These are phyloP conservation scores for Lysandra coridon DNA, from an alignment of 2,888 invertebrate species.

Conservation along the genomic window DNA sequence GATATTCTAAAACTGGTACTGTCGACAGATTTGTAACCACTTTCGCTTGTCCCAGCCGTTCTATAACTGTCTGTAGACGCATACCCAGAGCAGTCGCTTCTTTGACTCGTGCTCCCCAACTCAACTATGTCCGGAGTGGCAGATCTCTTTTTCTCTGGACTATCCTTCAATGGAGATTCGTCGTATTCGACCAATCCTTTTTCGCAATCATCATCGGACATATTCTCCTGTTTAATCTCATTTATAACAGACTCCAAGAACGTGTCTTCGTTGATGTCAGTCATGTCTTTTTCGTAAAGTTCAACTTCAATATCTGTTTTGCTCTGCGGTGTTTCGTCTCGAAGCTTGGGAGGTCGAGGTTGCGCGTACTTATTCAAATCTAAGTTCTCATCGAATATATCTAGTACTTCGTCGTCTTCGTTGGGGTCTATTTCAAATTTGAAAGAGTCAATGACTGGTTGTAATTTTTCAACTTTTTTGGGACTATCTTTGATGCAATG, in stretches of 20 bases:
- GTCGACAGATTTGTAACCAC: slow-evolving; percentile 50
- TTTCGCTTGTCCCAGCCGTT: slow-evolving; percentile 54
- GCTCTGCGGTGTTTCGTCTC: slow-evolving; percentile 52
- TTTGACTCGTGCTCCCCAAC: slow-evolving; percentile 46
- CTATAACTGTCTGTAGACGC: slow-evolving; percentile 56
- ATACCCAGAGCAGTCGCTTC: slow-evolving; percentile 56
- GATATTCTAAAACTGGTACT: slow-evolving; percentile 49
- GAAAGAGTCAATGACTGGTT: slow-evolving; percentile 69
- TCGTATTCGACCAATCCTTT: slow-evolving; percentile 73
- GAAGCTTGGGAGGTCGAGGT: slow-evolving; percentile 47
- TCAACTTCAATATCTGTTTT: slow-evolving; percentile 53
- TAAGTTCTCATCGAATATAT: slow-evolving; percentile 59
- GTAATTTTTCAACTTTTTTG: slow-evolving; percentile 55
- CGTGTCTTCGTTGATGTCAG: slow-evolving; percentile 61
- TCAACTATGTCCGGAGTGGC: slow-evolving; percentile 67
- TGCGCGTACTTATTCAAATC: slow-evolving; percentile 52
- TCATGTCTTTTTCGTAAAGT: slow-evolving; percentile 49
- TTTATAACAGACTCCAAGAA: slow-evolving; percentile 73
- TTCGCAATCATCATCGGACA: slow-evolving; percentile 62
- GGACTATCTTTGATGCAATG: slow-evolving; percentile 40
- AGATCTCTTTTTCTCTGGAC: slow-evolving; percentile 46
- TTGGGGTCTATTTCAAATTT: slow-evolving; percentile 70
- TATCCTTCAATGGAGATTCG: slow-evolving; percentile 57
- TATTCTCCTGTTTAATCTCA: slow-evolving; percentile 67
- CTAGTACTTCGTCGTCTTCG: slow-evolving; percentile 57